Base-by-base conservation (phyloP, 2,797 vertebrate species). In the Acropternis orthonyx region DNA sequence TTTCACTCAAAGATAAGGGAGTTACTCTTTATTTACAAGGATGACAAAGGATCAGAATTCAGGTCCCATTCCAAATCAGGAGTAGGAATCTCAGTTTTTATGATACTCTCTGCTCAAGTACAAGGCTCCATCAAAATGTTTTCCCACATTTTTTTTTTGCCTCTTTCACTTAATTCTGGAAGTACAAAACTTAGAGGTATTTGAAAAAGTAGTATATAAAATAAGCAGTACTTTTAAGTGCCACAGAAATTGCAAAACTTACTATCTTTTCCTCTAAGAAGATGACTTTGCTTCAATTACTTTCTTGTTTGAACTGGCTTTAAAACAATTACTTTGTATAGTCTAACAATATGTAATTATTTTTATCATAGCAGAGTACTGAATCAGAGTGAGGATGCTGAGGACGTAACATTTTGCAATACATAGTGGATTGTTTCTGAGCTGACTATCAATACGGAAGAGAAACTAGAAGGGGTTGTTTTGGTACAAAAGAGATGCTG, bases 1-100 rank as follows among this genome's bases (percentile, higher is more conserved):
- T 96, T 88, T 89, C 63, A 61, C 71, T 82, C 49, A n/a, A 62
- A 87, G 71, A 92, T 86, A 93, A 74, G 77, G 43, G 74, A 58
- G 20, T 75, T 76, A 74, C 22, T 59, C 41, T 77, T 90, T 87
- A 71, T 82, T 79, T 74, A 87, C 48, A 78, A 30, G 48, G 55
- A 76, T 52, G 34, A 71, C 87, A 93, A 79, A 24, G 49, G 55
- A 84, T 2, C 6, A 83, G 59, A 90, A 94, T 61, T 86, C 71
- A 92, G 30, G 61, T 73, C 80, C 88, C 55, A 34, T 36, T 63
- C 52, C 56, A 77, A 82, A 90, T 11, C 28, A 17, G 55, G 36
- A 81, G 34, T 2, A 76, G 63, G 21, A 92, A 90, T 90, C 48
- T 74, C 14, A 69, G 26, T 76, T 91, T 37, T 91, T 88, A 85